A percentile compares a stretch with the other conserved stretches of the same genome.
phyloP scores from a whole-genome alignment of 2,113 vertebrate genomes.

The Indicator indicator region DNA sequence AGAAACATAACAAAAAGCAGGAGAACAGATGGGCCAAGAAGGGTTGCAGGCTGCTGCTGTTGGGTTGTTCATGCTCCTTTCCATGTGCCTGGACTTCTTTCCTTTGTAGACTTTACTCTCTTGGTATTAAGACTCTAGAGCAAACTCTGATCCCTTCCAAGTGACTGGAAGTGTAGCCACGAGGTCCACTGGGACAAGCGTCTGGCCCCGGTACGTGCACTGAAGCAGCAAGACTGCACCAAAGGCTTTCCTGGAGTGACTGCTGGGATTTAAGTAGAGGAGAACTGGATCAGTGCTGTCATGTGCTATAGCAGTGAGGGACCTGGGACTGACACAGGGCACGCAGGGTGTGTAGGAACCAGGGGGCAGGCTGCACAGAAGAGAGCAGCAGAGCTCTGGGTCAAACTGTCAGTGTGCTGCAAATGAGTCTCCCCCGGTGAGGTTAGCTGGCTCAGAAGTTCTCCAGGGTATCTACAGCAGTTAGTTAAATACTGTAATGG shows the following conservation, averaged over 20 bases:
- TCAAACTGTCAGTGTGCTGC: not conserved
- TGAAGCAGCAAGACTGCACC: not conserved
- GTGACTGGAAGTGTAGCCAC: not conserved
- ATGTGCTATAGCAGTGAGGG: not conserved
- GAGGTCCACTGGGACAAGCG: not conserved
- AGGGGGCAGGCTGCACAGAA: not conserved
- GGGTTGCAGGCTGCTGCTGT: not conserved
- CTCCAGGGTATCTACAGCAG: not conserved
- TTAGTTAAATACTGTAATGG: not conserved
- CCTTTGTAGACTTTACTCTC: not conserved
- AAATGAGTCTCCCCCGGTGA: not conserved
- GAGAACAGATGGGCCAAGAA: not conserved
- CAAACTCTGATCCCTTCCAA: not conserved
- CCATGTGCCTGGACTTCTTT: not conserved
- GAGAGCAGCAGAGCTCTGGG: not conserved
- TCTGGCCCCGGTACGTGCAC: not conserved
- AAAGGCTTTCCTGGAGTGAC: not conserved
- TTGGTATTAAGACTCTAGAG: not conserved
- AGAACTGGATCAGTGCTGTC: not conserved
- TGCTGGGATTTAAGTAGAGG: not conserved
- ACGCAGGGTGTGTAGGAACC: not conserved
- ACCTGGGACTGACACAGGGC: accelerated
- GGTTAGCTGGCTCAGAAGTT: not conserved
- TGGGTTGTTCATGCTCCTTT: not conserved
- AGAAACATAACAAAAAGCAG: not conserved